phyloP scores from a whole-genome alignment of 2,797 vertebrate species.

The Protonibea diacanthus region DNA sequence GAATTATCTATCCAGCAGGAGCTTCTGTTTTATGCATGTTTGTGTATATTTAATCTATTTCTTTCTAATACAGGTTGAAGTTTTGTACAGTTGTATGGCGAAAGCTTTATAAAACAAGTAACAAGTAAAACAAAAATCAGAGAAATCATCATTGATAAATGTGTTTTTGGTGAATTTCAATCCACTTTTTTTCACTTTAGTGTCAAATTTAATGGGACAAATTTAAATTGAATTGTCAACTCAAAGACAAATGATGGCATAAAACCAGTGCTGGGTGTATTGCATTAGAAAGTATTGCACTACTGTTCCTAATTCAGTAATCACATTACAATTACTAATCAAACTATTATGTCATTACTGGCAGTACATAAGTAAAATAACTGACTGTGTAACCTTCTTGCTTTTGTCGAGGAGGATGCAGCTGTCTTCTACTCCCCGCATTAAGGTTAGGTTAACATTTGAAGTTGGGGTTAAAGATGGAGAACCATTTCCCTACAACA shows the following conservation, averaged over 20 bases:
- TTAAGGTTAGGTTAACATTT: too few relatives aligned
- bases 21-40: slow-evolving; percentile 28
- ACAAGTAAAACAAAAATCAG: neutral
- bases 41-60: slow-evolving; percentile 2
- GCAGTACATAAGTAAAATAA: too few relatives aligned
- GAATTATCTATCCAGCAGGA: slow-evolving; percentile 38
- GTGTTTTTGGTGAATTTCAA: neutral
- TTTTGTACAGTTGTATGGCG: neutral
- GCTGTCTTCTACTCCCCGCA: too few relatives aligned
- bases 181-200: neutral
- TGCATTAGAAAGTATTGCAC: too few relatives aligned
- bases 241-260: neutral
- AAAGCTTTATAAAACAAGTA: neutral
- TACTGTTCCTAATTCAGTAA: too few relatives aligned
- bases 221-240: neutral
- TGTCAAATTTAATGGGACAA: too few relatives aligned
- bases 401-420: too few relatives aligned
- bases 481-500: too few relatives aligned
- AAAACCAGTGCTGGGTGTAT: neutral
- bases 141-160: neutral
- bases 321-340: too few relatives aligned
- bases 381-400: too few relatives aligned
- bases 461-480: too few relatives aligned
- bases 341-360: too few relatives aligned
- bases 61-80: neutral